Evolutionary conservation across 2,113 vertebrate species (phyloP).

Genomic region (Boulengeromyrus knoepffleri): DNA sequence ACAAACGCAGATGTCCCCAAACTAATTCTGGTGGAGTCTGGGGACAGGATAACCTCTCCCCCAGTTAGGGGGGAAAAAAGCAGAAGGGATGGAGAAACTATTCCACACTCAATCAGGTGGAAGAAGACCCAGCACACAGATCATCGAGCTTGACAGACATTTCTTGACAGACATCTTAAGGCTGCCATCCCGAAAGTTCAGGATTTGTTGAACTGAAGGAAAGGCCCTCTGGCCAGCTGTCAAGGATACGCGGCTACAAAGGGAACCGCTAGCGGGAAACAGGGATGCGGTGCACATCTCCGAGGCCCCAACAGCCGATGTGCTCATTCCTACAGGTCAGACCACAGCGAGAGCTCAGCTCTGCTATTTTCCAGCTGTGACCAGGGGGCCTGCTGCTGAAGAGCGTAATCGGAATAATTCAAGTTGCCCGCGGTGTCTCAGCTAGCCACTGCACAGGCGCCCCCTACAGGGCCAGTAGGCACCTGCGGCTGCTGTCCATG

Average conservation of each 20-base stretch:
- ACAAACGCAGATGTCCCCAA: not conserved
- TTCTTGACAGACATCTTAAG: too few relatives aligned
- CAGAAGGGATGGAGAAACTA: not conserved
- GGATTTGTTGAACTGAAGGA: not conserved
- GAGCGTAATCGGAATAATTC: not conserved
- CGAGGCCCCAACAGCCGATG: not conserved
- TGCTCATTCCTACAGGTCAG: not conserved
- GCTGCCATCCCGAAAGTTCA: not conserved
- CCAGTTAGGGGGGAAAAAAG: not conserved
- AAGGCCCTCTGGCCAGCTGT: not conserved
- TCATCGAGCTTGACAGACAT: slow-evolving; percentile 1
- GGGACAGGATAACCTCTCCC: not conserved
- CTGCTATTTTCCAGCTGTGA: not conserved
- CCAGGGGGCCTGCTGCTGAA: not conserved
- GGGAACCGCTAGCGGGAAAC: not conserved
- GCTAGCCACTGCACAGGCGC: not conserved
- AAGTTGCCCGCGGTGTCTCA: not conserved
- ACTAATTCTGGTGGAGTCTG: not conserved
- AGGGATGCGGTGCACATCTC: not conserved
- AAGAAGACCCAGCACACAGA: not conserved
- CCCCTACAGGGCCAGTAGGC: not conserved
- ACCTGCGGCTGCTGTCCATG: not conserved
- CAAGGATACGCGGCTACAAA: not conserved
- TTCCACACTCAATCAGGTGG: not conserved
- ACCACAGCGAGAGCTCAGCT: not conserved